Evolutionary conservation across 2,113 vertebrate species (phyloP).

Genomic region (Galemys pyrenaicus): DNA sequence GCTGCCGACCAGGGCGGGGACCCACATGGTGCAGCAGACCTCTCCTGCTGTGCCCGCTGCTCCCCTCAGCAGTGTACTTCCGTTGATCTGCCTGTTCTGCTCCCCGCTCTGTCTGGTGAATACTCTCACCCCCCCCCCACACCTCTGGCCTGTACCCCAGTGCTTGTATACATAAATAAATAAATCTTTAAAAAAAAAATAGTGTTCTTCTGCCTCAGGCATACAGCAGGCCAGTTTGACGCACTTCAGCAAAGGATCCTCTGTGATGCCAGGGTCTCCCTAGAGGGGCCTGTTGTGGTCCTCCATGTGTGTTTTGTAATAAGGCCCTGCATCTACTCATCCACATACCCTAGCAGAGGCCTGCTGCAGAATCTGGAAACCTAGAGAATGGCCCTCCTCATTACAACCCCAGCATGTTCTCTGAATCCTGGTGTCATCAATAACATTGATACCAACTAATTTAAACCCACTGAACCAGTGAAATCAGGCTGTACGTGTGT

Average conservation of each 20-base stretch:
- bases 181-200: too few relatives aligned
- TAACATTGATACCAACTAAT: slow-evolving; percentile 70
- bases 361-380: neutral
- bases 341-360: neutral
- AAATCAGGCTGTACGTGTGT: slow-evolving; percentile 42
- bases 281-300: neutral
- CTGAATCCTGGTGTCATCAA: slow-evolving; percentile 39
- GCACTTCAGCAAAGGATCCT: neutral
- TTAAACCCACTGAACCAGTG: slow-evolving; percentile 67
- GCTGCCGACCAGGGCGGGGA: too few relatives aligned
- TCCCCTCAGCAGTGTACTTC: too few relatives aligned
- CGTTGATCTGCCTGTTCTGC: too few relatives aligned
- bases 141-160: too few relatives aligned
- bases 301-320: neutral
- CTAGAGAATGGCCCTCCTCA: neutral
- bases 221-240: neutral
- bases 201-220: neutral
- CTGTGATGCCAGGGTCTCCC: neutral
- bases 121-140: too few relatives aligned
- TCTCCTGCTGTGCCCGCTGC: too few relatives aligned
- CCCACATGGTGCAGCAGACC: too few relatives aligned
- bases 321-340: neutral
- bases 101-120: too few relatives aligned
- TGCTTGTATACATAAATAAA: too few relatives aligned
- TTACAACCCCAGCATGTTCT: neutral